Conservation (phyloP, 2,888 invertebrate genomes). For the Horisme vitalbata region DNA sequence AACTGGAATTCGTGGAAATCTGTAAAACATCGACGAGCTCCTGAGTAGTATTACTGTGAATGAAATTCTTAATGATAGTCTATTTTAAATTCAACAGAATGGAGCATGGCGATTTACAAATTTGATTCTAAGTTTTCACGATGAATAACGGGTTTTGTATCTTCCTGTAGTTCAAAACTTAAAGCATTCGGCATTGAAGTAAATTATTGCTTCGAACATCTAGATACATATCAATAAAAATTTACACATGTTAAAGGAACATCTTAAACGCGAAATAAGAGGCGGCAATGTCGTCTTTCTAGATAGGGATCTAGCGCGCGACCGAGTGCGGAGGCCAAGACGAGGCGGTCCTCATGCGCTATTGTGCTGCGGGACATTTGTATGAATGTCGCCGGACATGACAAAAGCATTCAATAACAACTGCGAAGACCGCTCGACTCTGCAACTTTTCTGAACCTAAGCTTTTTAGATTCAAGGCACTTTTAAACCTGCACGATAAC, state of each 20-base stretch:
- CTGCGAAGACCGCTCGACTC: constrained; percentile 31
- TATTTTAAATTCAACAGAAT: constrained; percentile 14
- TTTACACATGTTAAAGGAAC: constrained; percentile 42
- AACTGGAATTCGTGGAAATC: constrained; percentile 52
- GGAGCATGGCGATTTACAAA: constrained; percentile 13
- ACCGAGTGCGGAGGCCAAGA: constrained; percentile 33
- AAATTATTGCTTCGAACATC: constrained; percentile 31
- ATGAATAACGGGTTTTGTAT: constrained; percentile 14
- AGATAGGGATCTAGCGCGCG: constrained; percentile 46
- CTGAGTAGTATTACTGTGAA: constrained; percentile 26
- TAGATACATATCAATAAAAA: constrained; percentile 42
- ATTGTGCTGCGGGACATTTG: constrained; percentile 44
- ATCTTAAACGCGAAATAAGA: constrained; percentile 42
- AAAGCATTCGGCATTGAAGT: constrained; percentile 27
- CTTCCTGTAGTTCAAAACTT: constrained; percentile 17
- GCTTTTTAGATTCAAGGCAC: constrained; percentile 2
- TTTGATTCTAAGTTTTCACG: constrained; percentile 10
- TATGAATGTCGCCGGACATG: constrained; percentile 42
- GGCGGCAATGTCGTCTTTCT: constrained; percentile 41
- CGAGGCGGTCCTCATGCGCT: constrained; percentile 33
- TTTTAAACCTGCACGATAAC: not conserved
- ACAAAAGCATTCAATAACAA: constrained; percentile 48
- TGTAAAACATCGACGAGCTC: constrained; percentile 43
- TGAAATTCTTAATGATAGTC: constrained; percentile 21
- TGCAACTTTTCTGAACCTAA: constrained; percentile 31